Percentiles rank a stretch among this genome's conserved stretches.
Conservation (phyloP, 2,797 vertebrate genomes). For the Aplochiton taeniatus region DNA sequence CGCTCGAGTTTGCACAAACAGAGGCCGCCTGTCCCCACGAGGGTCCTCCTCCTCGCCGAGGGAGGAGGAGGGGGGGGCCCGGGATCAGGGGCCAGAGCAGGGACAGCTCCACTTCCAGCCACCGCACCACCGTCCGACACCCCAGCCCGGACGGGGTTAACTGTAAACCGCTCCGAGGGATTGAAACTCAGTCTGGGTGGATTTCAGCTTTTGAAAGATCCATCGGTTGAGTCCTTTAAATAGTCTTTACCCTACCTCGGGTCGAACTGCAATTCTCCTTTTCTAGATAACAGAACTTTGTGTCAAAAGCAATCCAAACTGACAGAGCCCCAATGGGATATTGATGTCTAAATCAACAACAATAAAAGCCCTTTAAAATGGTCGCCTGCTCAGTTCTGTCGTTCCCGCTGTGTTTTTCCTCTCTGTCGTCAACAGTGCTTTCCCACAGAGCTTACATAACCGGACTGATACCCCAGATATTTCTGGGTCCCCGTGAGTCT, state of each 20-base stretch:
- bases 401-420: background rate
- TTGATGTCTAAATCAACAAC: constrained; percentile 59
- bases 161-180: no score
- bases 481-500: constrained; percentile 6
- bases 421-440: constrained; percentile 18
- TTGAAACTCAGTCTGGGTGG: no score
- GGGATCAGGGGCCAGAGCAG: constrained; percentile 34
- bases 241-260: constrained; percentile 32
- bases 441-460: constrained; percentile 19
- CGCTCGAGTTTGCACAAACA: constrained; percentile 78
- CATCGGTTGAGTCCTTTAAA: constrained; percentile 13
- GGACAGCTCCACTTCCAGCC: constrained; percentile 42
- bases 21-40: constrained; percentile 65
- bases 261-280: constrained; percentile 25
- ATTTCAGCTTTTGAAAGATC: constrained; percentile 38
- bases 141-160: no score
- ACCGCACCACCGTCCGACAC: no score
- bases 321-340: constrained; percentile 45
- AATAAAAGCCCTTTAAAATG: constrained; percentile 52
- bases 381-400: constrained; percentile 30
- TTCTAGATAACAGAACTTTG: constrained; percentile 35
- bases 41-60: constrained; percentile 46
- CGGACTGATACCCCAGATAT: constrained; percentile 11
- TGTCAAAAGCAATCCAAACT: constrained; percentile 46
- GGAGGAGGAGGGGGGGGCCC: constrained; percentile 33